Percentiles rank a stretch among this genome's conserved stretches.
Evolutionary conservation across 2,888 invertebrate genomes (phyloP).

Genomic region (Spisula subtruncata): DNA sequence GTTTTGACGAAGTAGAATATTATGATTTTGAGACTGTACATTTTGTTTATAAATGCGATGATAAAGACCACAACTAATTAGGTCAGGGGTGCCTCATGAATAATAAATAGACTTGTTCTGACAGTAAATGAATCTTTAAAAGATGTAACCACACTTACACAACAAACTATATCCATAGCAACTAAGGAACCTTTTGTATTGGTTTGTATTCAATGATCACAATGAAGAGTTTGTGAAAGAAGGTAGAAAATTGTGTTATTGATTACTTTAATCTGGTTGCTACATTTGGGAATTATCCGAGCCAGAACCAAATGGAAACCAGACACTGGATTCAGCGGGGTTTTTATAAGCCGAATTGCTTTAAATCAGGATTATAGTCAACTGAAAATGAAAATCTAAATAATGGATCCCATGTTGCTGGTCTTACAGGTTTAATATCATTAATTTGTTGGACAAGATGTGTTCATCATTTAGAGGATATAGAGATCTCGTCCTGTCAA

Average conservation of each 20-base stretch:
- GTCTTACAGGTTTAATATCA: not conserved
- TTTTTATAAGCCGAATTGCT: not conserved
- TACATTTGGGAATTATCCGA: not conserved
- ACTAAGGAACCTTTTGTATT: no score
- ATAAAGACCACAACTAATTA: no score
- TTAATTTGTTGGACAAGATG: not conserved
- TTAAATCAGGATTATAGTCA: not conserved
- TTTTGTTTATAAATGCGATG: no score
- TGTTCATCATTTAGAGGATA: not conserved
- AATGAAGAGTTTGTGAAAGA: not conserved
- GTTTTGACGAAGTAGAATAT: no score
- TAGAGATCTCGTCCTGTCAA: not conserved
- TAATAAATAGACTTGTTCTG: no score
- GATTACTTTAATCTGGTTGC: not conserved
- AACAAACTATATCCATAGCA: no score
- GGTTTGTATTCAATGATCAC: not conserved
- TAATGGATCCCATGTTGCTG: conserved; percentile 8
- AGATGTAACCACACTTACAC: no score
- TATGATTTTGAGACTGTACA: no score
- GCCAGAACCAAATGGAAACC: conserved; percentile 2
- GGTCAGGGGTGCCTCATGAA: no score
- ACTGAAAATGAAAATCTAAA: not conserved
- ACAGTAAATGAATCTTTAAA: no score
- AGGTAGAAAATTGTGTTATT: conserved; percentile 16
- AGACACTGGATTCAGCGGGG: not conserved